phyloP scores from a whole-genome alignment of 2,888 invertebrate genomes.

The Acanthosepion esculentum region DNA sequence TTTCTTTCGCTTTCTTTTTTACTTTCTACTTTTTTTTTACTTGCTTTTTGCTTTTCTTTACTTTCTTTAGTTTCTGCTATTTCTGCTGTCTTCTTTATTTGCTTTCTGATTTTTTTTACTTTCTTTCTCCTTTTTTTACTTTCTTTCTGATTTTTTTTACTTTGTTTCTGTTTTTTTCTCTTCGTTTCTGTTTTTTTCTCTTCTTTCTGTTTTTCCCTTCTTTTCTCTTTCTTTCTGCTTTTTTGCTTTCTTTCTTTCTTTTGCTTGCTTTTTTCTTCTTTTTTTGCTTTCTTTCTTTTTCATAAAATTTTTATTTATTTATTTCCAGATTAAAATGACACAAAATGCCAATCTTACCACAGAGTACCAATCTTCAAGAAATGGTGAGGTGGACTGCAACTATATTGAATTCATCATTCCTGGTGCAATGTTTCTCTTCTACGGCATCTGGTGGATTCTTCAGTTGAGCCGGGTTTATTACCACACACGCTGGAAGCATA shows the following conservation, averaged over 20 bases:
- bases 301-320: neutral
- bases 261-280: neutral
- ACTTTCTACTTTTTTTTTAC: neutral
- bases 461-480: neutral
- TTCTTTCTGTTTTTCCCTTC: too few relatives aligned
- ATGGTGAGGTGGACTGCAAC: neutral
- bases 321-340: neutral
- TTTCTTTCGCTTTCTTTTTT: neutral
- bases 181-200: too few relatives aligned
- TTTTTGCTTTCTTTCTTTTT: neutral
- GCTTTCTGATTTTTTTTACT: neutral
- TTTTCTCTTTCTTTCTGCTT: neutral
- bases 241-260: too few relatives aligned
- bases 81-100: neutral
- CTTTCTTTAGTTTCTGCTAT: neutral
- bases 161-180: too few relatives aligned
- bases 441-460: neutral
- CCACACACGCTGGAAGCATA: constrained; percentile 34
- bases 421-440: neutral
- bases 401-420: constrained; percentile 34
- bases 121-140: neutral
- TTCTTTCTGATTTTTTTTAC: too few relatives aligned
- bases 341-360: neutral
- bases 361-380: neutral
- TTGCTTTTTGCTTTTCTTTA: neutral